Evolutionary conservation across 2,113 vertebrate species (phyloP).

Genomic region (Chlamydotis undulata): DNA sequence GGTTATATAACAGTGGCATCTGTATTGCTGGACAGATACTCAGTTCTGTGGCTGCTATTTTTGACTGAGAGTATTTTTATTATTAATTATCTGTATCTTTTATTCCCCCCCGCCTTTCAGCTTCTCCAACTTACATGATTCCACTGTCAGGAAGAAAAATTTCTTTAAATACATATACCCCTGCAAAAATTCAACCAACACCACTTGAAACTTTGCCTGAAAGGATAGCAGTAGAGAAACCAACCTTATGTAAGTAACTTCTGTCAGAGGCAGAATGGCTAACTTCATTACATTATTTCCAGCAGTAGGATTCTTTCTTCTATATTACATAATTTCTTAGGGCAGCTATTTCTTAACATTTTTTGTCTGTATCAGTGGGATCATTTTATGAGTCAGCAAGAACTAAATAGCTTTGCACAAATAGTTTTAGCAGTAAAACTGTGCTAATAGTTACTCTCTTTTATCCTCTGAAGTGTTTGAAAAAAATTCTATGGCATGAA

Average conservation of each 20-base stretch:
- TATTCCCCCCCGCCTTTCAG: slow-evolving; percentile 9
- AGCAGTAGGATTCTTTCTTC: neutral
- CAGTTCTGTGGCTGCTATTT: neutral
- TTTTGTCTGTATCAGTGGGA: neutral
- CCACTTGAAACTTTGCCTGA: slow-evolving; percentile 71
- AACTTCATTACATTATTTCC: neutral
- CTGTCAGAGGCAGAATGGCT: neutral
- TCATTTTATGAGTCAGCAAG: neutral
- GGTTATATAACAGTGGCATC: neutral
- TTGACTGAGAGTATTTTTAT: neutral
- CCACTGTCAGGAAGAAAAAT: slow-evolving; percentile 78
- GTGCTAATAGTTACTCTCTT: neutral
- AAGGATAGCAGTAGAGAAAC: slow-evolving; percentile 68
- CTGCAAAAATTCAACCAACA: slow-evolving; percentile 85
- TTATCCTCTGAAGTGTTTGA: neutral
- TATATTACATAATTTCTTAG: neutral
- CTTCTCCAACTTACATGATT: slow-evolving; percentile 52
- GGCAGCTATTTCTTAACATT: neutral
- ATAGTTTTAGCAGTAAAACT: neutral
- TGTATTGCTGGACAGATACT: neutral
- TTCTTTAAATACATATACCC: slow-evolving; percentile 86
- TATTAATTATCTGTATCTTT: neutral
- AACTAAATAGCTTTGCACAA: neutral
- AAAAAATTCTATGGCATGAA: neutral
- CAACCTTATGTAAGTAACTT: slow-evolving; percentile 50